Conservation (phyloP, 2,113 vertebrate species). For the Anguilla japonica region DNA sequence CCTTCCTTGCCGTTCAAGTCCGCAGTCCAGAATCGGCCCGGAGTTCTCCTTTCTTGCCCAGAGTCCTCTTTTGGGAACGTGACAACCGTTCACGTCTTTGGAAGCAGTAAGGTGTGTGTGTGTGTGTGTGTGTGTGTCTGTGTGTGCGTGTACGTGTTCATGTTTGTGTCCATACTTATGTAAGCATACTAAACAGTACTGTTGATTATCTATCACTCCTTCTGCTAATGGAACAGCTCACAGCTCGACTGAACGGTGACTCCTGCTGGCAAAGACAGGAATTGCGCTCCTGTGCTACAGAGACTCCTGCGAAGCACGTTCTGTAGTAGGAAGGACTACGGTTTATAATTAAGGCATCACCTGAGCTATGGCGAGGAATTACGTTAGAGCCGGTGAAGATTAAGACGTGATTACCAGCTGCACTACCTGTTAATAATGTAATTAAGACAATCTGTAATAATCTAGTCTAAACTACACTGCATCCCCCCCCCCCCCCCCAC, state of each 20-base stretch:
- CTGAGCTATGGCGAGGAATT: background rate
- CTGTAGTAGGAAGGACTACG: background rate
- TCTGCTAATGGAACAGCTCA: constrained; percentile 34
- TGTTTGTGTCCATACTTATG: constrained; percentile 25
- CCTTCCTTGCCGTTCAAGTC: constrained; percentile 25
- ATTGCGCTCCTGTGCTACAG: background rate
- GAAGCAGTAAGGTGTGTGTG: background rate
- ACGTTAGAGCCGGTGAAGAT: background rate
- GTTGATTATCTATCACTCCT: constrained; percentile 56
- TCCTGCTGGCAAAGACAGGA: constrained; percentile 27
- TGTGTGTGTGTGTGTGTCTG: too few relatives aligned
- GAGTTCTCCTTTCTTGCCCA: constrained; percentile 43
- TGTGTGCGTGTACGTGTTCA: too few relatives aligned
- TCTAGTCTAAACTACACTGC: background rate
- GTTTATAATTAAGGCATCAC: background rate
- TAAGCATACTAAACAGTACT: constrained; percentile 70
- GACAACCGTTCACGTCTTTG: constrained; percentile 38
- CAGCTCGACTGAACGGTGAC: constrained; percentile 53
- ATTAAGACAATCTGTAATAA: background rate
- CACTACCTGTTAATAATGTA: constrained; percentile 1
- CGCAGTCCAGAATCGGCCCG: constrained; percentile 37
- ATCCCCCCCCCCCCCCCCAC: background rate
- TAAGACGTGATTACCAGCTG: background rate
- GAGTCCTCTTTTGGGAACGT: constrained; percentile 46
- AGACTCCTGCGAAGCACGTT: background rate